These are phyloP conservation scores for Belgica antarctica DNA, from an alignment of 2,888 invertebrate genomes.

Conservation along the genomic window DNA sequence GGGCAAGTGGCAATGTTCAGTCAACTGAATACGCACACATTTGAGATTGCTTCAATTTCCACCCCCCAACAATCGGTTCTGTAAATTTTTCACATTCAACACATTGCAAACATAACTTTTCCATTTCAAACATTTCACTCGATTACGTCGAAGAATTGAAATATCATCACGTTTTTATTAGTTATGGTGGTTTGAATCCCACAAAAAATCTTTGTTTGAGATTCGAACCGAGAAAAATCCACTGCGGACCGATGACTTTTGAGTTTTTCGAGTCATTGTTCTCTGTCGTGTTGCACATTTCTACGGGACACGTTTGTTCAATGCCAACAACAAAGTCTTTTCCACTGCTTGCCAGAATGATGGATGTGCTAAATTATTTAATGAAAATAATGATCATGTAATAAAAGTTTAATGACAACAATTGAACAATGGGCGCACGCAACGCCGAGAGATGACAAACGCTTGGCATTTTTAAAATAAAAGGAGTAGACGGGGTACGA, in stretches of 20 bases:
- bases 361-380: conserved; percentile 44
- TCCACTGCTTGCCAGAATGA: conserved; percentile 28
- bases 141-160: conserved; percentile 33
- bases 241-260: conserved; percentile 21
- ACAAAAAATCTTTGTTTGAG: conserved; percentile 9
- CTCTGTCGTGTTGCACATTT: conserved; percentile 14
- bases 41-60: background rate
- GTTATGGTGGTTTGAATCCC: conserved; percentile 41
- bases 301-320: conserved; percentile 23
- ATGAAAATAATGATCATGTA: conserved; percentile 39
- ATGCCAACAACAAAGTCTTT: background rate
- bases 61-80: conserved; percentile 13
- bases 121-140: conserved; percentile 35
- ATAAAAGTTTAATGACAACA: conserved; percentile 43
- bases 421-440: conserved; percentile 18
- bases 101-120: conserved; percentile 37
- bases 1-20: conserved; percentile 34
- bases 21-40: conserved; percentile 24
- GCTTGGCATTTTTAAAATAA: conserved; percentile 11
- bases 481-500: conserved; percentile 21
- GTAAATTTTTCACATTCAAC: conserved; percentile 17
- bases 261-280: background rate
- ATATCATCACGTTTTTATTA: conserved; percentile 44
- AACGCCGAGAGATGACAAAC: conserved; percentile 22
- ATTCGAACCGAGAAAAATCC: background rate